These are phyloP conservation scores for Myzus persicae DNA, from an alignment of 1,140 invertebrate genomes.

Conservation along the genomic window DNA sequence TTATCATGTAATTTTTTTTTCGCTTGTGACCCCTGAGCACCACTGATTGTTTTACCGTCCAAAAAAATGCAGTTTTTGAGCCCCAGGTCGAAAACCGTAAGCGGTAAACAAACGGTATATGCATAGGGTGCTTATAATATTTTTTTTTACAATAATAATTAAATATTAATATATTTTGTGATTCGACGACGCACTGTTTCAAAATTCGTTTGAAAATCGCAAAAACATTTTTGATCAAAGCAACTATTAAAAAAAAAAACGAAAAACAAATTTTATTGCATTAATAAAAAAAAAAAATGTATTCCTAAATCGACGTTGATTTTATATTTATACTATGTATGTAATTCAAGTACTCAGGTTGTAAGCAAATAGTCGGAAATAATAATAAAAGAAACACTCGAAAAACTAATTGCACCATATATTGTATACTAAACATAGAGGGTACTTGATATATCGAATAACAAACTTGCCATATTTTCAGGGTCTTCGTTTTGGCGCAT, in stretches of 20 bases:
- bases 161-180: neutral
- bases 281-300: no score
- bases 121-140: neutral
- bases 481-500: neutral
- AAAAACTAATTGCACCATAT: neutral
- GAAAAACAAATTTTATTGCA: no score
- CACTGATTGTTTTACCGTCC: neutral
- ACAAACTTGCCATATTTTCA: neutral
- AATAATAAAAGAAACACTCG: neutral
- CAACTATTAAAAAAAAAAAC: neutral
- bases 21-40: neutral
- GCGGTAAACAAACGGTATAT: neutral
- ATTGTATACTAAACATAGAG: neutral
- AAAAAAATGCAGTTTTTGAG: neutral
- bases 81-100: neutral
- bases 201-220: neutral
- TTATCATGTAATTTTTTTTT: neutral
- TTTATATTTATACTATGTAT: no score
- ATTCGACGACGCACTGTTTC: neutral
- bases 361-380: neutral
- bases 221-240: neutral
- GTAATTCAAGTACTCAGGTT: neutral
- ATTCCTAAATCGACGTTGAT: no score
- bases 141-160: neutral
- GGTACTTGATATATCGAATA: neutral